A percentile compares a stretch with the other conserved stretches of the same genome.
Evolutionary conservation across 1,140 invertebrate genomes (phyloP).

Genomic region (Callitettix versicolor): DNA sequence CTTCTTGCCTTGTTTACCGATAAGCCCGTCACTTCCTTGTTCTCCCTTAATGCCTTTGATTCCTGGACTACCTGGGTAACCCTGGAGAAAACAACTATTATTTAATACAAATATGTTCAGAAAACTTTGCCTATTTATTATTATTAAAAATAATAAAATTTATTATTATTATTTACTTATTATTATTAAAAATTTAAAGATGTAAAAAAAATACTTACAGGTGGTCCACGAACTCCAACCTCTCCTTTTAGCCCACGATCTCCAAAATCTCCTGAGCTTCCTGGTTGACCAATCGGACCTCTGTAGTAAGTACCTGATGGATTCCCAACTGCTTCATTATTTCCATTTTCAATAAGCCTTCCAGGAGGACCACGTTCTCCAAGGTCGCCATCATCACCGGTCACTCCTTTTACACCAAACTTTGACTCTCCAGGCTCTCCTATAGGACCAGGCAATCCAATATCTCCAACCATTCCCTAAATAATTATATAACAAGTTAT

Average conservation of each 20-base stretch:
- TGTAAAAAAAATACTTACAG: slow-evolving; percentile 36
- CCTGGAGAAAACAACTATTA: slow-evolving; percentile 22
- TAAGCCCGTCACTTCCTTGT: slow-evolving; percentile 39
- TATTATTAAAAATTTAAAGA: no score
- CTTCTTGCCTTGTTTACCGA: slow-evolving; percentile 40
- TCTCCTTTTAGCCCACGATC: slow-evolving; percentile 39
- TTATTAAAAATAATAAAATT: not conserved
- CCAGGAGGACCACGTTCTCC: slow-evolving; percentile 35
- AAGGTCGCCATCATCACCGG: slow-evolving; percentile 43
- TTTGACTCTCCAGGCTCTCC: slow-evolving; percentile 7
- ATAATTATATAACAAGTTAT: not conserved
- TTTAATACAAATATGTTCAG: not conserved
- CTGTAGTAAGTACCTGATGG: slow-evolving; percentile 5
- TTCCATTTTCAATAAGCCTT: slow-evolving; percentile 23
- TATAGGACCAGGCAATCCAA: not conserved
- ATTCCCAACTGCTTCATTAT: slow-evolving; percentile 36
- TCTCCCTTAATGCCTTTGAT: slow-evolving; percentile 31
- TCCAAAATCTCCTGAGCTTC: slow-evolving; percentile 23
- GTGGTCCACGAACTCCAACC: slow-evolving; percentile 39
- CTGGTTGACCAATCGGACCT: slow-evolving; percentile 35
- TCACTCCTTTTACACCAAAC: slow-evolving; percentile 27
- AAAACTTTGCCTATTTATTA: not conserved
- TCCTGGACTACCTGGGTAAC: slow-evolving; percentile 33
- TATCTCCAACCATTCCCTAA: not conserved
- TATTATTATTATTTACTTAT: no score